Base-by-base conservation (phyloP, 1,140 invertebrate genomes). In the Papilio xuthus region DNA sequence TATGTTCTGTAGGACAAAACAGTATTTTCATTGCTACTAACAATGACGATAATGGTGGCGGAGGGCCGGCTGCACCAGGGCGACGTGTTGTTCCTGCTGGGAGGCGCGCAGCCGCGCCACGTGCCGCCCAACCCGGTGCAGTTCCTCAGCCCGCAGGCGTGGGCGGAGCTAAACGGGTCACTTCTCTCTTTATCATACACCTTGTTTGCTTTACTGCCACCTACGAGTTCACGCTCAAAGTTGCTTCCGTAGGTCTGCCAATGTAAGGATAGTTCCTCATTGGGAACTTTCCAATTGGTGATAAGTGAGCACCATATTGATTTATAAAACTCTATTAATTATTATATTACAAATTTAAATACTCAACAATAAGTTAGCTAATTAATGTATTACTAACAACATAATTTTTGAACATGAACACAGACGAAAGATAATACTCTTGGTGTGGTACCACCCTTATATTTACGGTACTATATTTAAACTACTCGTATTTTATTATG, bases 1-100 rank as follows among this genome's bases (percentile, higher is more conserved):
- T 3, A 53, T 42, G 6, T 70, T 63, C 13, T 67, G 1, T 87
- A 97, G 95, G 97, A 98, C 92, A 98, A 99, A 94, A 91, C 99
- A 28, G 94, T 99, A 18, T 99, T 99, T 93, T 98, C 98, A 0
- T 94, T 99, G 80, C 89, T 99, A 79, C 94, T 99, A 70, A 96
- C 96, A 73, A 94, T 98, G 23, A 99, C 98, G 89, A 94, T 99
- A 79, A 94, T 97, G 92, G 96, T 97, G 86, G 96, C 96, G 80
- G 93, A 96, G 47, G 95, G 95, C 41, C 88, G 95, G 80, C 92
- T 99, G n/a, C 94, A 96, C 78, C 94, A 96, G 18, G 80, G 90
- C 0, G 96, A 98, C 84, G 98, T 98, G 96, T 96, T 98, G 94
- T 99, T 99, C 92, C 94, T 99, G 8, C 87, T 99, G 81, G 98